Evolutionary conservation across 1,140 invertebrate genomes (phyloP).

Genomic region (Sinonovacula constricta): DNA sequence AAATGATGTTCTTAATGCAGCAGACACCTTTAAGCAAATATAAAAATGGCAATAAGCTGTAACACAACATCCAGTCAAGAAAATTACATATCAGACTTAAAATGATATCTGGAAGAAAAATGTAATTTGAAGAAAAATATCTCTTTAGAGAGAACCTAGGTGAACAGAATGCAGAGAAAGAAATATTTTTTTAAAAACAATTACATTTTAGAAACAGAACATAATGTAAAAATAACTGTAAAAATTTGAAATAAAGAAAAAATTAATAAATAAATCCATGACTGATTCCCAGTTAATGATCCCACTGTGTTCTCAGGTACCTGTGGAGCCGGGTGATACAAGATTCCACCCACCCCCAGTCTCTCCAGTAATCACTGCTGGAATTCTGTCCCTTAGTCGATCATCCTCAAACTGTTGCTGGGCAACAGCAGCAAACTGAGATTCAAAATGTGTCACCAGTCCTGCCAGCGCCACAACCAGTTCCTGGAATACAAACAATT

Average conservation of each 20-base stretch:
- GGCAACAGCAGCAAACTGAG: constrained; percentile 87
- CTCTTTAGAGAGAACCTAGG: neutral
- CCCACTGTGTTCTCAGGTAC: constrained; percentile 9
- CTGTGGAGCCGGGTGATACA: constrained; percentile 59
- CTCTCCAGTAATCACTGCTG: constrained; percentile 64
- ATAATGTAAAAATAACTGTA: neutral
- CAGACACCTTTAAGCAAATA: too few species aligned
- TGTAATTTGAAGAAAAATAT: too few species aligned
- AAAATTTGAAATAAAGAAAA: neutral
- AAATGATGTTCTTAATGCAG: too few species aligned
- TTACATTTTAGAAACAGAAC: neutral
- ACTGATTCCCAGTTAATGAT: neutral
- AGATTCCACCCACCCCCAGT: constrained; percentile 73
- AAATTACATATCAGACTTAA: too few species aligned
- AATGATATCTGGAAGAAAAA: too few species aligned
- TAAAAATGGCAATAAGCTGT: too few species aligned
- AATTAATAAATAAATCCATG: neutral
- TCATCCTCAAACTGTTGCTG: constrained; percentile 86
- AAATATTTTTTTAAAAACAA: neutral
- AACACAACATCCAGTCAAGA: too few species aligned
- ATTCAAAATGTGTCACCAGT: constrained; percentile 94
- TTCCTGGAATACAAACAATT: constrained; percentile 80
- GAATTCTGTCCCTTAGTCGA: constrained; percentile 61
- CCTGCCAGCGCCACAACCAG: constrained; percentile 91
- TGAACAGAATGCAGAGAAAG: neutral